These are phyloP conservation scores for Andrena camellia DNA, from an alignment of 2,888 invertebrate species.

Conservation along the genomic window DNA sequence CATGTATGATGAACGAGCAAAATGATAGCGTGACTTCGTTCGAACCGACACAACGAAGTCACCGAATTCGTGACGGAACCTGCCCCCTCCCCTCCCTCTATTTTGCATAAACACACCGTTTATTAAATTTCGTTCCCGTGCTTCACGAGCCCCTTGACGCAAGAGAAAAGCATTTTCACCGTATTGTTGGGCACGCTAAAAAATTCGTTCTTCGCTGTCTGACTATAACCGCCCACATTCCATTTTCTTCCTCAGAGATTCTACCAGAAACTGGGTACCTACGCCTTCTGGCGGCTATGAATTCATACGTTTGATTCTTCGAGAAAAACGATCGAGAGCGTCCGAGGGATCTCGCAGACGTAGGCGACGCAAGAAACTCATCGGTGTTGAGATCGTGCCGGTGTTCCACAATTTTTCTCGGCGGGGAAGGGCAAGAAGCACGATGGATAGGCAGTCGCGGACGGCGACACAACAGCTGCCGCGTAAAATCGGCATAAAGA, in stretches of 20 bases:
- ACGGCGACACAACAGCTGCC: slow-evolving; percentile 66
- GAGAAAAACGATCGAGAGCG: not conserved
- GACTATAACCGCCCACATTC: not conserved
- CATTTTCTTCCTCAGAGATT: not conserved
- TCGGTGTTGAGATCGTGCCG: not conserved
- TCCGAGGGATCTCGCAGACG: not conserved
- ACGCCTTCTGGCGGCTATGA: not conserved
- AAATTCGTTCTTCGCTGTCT: too few species aligned
- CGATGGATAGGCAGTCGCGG: slow-evolving; percentile 50
- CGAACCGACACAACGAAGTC: slow-evolving; percentile 15
- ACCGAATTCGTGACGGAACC: slow-evolving; percentile 24
- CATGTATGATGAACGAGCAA: slow-evolving; percentile 53
- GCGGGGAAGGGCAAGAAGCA: slow-evolving; percentile 7
- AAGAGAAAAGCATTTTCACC: too few species aligned
- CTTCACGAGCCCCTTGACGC: not conserved
- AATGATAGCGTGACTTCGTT: slow-evolving; percentile 60
- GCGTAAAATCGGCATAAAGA: slow-evolving; percentile 71
- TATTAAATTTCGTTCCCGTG: slow-evolving; percentile 15
- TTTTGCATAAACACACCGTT: slow-evolving; percentile 36
- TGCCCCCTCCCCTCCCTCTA: not conserved
- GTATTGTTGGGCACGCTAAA: too few species aligned
- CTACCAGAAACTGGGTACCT: not conserved
- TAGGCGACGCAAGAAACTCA: not conserved
- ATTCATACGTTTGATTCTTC: not conserved
- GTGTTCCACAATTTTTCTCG: slow-evolving; percentile 13